phyloP scores from a whole-genome alignment of 2,888 invertebrate genomes.

The Biston betularia region DNA sequence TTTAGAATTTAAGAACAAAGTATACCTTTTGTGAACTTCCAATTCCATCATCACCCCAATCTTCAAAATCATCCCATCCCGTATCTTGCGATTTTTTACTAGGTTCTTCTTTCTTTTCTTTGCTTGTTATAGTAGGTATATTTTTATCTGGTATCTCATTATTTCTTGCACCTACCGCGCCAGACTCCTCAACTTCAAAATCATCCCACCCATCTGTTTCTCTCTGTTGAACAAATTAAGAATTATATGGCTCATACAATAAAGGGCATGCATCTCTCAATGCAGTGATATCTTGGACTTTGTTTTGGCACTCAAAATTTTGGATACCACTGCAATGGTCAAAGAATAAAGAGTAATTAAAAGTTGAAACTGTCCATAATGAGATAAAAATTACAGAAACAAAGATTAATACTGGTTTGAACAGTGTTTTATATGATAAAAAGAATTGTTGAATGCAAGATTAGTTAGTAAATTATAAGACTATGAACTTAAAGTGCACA shows the following conservation, averaged over 20 bases:
- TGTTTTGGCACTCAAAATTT: too few species aligned
- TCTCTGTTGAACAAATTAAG: constrained; percentile 46
- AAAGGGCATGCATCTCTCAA: too few species aligned
- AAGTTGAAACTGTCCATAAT: neutral
- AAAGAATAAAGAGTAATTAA: too few species aligned
- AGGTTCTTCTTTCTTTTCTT: constrained; percentile 20
- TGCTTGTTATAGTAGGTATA: constrained; percentile 15
- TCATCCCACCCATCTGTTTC: constrained; percentile 80
- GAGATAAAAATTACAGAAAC: neutral
- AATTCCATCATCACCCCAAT: constrained; percentile 73
- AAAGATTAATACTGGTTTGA: neutral
- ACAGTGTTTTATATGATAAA: neutral
- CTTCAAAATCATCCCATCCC: constrained; percentile 84
- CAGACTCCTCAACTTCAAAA: constrained; percentile 75
- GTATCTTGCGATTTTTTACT: constrained; percentile 67
- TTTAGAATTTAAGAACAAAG: too few species aligned
- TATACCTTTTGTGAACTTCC: constrained; percentile 50
- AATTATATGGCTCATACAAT: too few species aligned
- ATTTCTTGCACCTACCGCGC: constrained; percentile 44
- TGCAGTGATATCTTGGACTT: too few species aligned
- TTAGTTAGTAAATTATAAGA: neutral
- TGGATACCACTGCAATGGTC: too few species aligned
- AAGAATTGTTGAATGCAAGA: too few species aligned
- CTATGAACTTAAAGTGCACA: neutral
- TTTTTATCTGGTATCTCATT: constrained; percentile 25